Base-by-base conservation (phyloP, 2,113 vertebrate genomes). In the Calonectris borealis region DNA sequence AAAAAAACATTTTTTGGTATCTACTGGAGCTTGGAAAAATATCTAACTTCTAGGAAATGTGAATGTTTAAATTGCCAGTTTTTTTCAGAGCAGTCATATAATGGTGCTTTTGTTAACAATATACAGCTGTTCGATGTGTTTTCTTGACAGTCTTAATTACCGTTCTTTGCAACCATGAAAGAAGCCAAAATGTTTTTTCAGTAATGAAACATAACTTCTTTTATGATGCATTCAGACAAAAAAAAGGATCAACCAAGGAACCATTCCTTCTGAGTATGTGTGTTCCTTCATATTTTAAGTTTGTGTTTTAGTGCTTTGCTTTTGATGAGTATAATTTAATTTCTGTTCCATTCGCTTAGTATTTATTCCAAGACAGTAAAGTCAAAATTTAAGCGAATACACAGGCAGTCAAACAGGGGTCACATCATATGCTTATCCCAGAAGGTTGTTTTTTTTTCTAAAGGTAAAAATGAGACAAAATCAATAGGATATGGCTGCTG, bases 141-240 rank as follows among this genome's bases (percentile, higher is more conserved):
- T 98, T 97, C 96, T 93, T 96, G 97, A 97, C 97, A 96, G 83
- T 97, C 96, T 90, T 97, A 98, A 98, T 98, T 97, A 97, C 94
- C 91, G 87, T 96, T 97, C 97, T 97, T 97, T 97, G 95, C 78
- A 58, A 82, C 90, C 65, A 38, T 97, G 86, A 97, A 96, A 97
- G 91, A 96, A 98, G 93, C 95, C 94, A 96, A 95, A 97, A 95
- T 94, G 85, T 94, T 98, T 94, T 95, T 98, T 95, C 91, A 73
- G 75, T 86, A 96, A 88, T 77, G 82, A 96, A 96, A 96, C 81
- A 69, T 96, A 96, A 96, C 92, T 96, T 81, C 81, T 96, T 97
- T 97, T 94, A 96, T 92, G 95, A 94, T 95, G 80, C 76, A 51
- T 93, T 97, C 95, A 95, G 40, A 96, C 91, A 97, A 93, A 94